phyloP scores from a whole-genome alignment of 2,113 vertebrate species.

The Microtus richardsoni region DNA sequence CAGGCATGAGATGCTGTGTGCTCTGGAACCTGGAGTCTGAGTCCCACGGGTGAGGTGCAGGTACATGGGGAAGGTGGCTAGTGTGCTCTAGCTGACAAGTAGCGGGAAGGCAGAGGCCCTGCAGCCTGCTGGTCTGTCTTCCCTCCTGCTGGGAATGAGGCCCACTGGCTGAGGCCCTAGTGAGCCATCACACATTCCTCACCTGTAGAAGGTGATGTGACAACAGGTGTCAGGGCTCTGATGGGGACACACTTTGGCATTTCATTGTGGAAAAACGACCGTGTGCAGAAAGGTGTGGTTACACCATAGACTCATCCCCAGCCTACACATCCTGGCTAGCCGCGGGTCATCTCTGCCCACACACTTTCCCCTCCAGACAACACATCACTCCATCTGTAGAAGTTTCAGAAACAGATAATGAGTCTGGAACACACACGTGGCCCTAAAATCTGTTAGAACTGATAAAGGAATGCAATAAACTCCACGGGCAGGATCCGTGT shows the following conservation, averaged over 20 bases:
- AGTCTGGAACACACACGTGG: not conserved
- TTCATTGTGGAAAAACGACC: not conserved
- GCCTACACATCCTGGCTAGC: not conserved
- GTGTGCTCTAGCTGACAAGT: not conserved
- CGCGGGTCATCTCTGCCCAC: not conserved
- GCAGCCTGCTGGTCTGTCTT: not conserved
- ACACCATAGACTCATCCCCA: fast-evolving
- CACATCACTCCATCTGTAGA: not conserved
- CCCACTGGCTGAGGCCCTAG: not conserved
- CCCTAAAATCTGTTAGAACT: not conserved
- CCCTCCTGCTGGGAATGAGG: not conserved
- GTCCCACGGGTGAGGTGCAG: not conserved
- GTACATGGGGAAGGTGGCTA: not conserved
- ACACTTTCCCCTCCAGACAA: not conserved
- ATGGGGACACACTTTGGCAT: not conserved
- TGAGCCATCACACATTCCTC: not conserved
- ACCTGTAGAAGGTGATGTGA: not conserved
- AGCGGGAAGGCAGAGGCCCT: not conserved
- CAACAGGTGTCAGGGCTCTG: not conserved
- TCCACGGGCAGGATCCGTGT: not conserved
- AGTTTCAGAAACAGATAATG: not conserved
- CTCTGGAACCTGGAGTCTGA: not conserved
- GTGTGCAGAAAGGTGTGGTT: fast-evolving
- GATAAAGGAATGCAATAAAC: not conserved
- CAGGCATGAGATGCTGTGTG: not conserved